A percentile compares a stretch with the other conserved stretches of the same genome.
Conservation (phyloP, 2,113 vertebrate genomes). For the Cryptoleucopteryx plumbea region DNA sequence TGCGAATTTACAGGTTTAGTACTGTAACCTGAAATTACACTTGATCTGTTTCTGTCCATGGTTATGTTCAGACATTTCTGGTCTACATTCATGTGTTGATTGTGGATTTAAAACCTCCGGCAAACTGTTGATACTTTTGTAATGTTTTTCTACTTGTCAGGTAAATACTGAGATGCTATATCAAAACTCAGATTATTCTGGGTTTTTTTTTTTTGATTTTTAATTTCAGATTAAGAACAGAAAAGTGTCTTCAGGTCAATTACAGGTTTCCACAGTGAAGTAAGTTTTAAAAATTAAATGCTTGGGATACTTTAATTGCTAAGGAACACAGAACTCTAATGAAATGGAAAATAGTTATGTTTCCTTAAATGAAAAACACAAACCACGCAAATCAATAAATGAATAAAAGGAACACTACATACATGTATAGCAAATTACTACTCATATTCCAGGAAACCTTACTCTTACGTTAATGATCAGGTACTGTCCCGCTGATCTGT, state of each 20-base stretch:
- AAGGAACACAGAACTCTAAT: neutral
- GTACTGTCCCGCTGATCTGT: neutral
- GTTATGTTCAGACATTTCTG: neutral
- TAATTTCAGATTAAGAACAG: neutral
- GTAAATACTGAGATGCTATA: neutral
- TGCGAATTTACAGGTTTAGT: neutral
- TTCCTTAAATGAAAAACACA: neutral
- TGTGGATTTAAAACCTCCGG: neutral
- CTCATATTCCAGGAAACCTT: neutral
- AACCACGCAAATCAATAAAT: neutral
- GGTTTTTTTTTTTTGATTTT: rapidly evolving
- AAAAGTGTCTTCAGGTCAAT: neutral
- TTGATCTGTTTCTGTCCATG: neutral
- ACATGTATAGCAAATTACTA: neutral
- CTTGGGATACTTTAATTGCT: neutral
- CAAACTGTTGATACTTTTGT: neutral
- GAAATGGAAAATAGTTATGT: neutral
- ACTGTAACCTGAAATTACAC: neutral
- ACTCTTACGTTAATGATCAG: neutral
- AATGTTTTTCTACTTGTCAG: neutral
- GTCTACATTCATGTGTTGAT: neutral
- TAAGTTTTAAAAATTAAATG: neutral
- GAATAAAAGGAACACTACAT: neutral
- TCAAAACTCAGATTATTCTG: neutral
- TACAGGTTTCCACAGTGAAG: neutral